These are phyloP conservation scores for Metopia argyrocephala DNA, from an alignment of 2,888 invertebrate species.

Conservation along the genomic window DNA sequence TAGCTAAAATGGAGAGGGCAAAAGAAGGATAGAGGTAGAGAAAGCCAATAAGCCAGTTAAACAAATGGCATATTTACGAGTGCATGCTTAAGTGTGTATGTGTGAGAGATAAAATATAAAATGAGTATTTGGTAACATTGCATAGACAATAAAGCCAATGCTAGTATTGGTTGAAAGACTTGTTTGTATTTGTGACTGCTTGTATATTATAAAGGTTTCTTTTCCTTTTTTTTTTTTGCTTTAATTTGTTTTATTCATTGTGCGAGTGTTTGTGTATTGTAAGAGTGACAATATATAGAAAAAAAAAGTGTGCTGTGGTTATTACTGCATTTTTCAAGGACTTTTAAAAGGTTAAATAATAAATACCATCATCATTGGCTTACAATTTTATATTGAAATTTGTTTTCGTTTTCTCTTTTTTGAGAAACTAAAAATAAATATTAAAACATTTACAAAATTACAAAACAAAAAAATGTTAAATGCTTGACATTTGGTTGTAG, in stretches of 20 bases:
- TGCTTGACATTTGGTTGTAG: slow-evolving; percentile 1
- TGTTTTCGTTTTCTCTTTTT: background rate
- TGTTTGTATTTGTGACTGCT: too few species aligned
- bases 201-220: too few species aligned
- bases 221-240: background rate
- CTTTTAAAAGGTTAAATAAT: slow-evolving; percentile 37
- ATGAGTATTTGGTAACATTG: background rate
- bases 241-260: background rate
- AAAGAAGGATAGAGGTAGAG: background rate
- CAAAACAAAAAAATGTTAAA: background rate
- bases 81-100: background rate
- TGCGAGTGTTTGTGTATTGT: background rate
- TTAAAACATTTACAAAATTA: background rate
- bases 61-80: background rate
- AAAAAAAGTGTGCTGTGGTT: background rate
- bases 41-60: background rate
- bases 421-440: background rate
- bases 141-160: slow-evolving; percentile 20
- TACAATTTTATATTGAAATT: background rate
- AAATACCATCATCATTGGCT: background rate
- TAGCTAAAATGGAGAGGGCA: background rate
- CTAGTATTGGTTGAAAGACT: slow-evolving; percentile 14
- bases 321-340: slow-evolving; percentile 53
- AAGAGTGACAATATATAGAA: background rate
- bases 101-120: too few species aligned